Conservation (phyloP, 1,140 invertebrate genomes). For the Habropoda laboriosa region DNA sequence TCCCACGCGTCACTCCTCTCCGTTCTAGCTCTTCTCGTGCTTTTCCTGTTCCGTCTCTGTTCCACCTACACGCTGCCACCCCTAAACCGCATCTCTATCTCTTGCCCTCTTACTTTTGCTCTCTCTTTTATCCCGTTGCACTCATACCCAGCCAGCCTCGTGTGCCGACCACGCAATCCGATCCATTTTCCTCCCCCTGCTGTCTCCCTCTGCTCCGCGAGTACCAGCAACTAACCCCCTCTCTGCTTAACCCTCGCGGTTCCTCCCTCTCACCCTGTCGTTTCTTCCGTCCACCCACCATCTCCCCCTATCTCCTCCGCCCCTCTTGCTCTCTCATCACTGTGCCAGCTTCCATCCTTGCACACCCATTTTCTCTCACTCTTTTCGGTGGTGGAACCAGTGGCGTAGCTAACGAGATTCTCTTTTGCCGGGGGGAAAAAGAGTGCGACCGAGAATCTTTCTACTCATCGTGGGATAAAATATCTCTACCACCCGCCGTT, state of each 20-base stretch:
- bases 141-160: conserved; percentile 46
- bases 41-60: neutral
- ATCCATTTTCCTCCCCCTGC: conserved; percentile 45
- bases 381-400: conserved; percentile 51
- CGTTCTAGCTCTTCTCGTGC: neutral
- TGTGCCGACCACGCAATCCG: conserved; percentile 61
- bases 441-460: neutral
- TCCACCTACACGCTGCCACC: neutral
- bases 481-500: neutral
- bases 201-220: conserved; percentile 1
- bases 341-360: conserved; percentile 62
- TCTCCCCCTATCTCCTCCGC: conserved; percentile 15
- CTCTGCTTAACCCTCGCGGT: conserved; percentile 57
- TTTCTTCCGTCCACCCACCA: conserved; percentile 17
- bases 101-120: conserved; percentile 45
- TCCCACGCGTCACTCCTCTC: neutral
- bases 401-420: conserved; percentile 45
- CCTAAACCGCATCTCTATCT: conserved; percentile 18
- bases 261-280: conserved; percentile 12
- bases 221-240: conserved; percentile 42
- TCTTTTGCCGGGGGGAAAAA: neutral
- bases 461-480: neutral
- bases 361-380: conserved; percentile 57
- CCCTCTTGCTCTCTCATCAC: conserved; percentile 46
- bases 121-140: conserved; percentile 39